Base-by-base conservation (phyloP, 1,140 invertebrate genomes). In the Hetaerina americana region DNA sequence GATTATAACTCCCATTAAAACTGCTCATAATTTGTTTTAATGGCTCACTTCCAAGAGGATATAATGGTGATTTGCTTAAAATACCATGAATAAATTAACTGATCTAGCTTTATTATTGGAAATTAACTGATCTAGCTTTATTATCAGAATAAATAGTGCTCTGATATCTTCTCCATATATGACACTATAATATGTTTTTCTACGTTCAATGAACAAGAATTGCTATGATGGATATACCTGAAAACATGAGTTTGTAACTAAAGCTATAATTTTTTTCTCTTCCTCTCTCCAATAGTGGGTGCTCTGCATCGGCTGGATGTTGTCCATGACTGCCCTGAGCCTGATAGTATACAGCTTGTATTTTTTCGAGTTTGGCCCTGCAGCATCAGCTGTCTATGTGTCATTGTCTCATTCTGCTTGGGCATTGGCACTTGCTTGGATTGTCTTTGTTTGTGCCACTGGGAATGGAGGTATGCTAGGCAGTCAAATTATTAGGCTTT, bases 401-500 rank as follows among this genome's bases (percentile, higher is more conserved):
- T 89, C 92, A 0, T 80, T 94, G 12, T 93, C 92, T 71, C 90
- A 95, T 78, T 91, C 90, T 67, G 85, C 90, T 18, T 96, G 93
- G 92, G 91, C 92, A 8, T 75, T 93, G 5, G 87, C 87, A 24
- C 79, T 96, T 18, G 86, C 90, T 0, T 97, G 94, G 94, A 89
- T 95, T 74, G 90, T 94, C 8, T 86, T 95, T 72, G 93, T 93
- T 0, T 96, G 94, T 77, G 90, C 92, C 25, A 93, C 90, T 27
- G 93, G 94, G 72, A 87, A 94, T 79, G 93, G 92, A 82, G 78
- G 81, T 78, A 74, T 57, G 70, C 12, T 66, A 72, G 25, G 2
- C 10, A 18, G 27, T 66, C 18, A 66, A 67, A 6, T 66, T 26
- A n/a, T n/a, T n/a, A n/a, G n/a, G n/a, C n/a, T n/a, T n/a, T n/a